These are phyloP conservation scores for Rhea americana DNA, from an alignment of 2,113 vertebrate species.

Conservation along the genomic window DNA sequence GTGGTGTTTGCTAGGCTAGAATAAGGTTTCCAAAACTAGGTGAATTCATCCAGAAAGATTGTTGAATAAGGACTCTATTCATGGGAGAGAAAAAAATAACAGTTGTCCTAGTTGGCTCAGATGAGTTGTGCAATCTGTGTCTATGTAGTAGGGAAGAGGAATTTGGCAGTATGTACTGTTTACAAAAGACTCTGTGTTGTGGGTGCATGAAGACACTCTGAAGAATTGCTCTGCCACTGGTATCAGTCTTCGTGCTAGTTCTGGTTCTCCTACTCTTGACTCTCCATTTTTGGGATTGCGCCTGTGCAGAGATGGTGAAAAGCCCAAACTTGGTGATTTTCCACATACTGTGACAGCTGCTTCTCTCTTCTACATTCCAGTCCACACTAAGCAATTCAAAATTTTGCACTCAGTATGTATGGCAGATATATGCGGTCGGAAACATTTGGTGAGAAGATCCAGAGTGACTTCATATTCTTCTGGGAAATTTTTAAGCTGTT, in stretches of 20 bases:
- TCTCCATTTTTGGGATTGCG: fast-evolving
- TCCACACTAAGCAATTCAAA: background rate
- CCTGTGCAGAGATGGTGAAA: background rate
- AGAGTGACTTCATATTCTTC: background rate
- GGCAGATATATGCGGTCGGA: background rate
- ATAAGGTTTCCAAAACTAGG: constrained; percentile 7
- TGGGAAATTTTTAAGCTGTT: background rate
- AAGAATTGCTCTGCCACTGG: background rate
- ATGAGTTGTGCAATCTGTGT: constrained; percentile 11
- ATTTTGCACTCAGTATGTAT: background rate
- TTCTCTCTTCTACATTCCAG: background rate
- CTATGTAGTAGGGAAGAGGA: background rate
- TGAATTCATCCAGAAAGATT: constrained; percentile 44
- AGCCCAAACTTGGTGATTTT: background rate
- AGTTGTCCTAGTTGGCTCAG: background rate
- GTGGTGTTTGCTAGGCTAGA: constrained; percentile 21
- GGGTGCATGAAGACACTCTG: background rate
- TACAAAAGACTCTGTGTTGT: background rate
- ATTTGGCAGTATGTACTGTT: background rate
- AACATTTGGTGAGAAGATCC: background rate
- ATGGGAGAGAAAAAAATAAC: background rate
- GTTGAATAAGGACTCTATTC: constrained; percentile 30
- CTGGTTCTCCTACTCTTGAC: background rate
- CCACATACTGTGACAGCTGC: background rate
- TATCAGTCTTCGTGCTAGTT: background rate